Percentiles rank a stretch among this genome's conserved stretches.
These are phyloP conservation scores for Pleuronectes platessa DNA, from an alignment of 2,113 vertebrate genomes.

Conservation along the genomic window DNA sequence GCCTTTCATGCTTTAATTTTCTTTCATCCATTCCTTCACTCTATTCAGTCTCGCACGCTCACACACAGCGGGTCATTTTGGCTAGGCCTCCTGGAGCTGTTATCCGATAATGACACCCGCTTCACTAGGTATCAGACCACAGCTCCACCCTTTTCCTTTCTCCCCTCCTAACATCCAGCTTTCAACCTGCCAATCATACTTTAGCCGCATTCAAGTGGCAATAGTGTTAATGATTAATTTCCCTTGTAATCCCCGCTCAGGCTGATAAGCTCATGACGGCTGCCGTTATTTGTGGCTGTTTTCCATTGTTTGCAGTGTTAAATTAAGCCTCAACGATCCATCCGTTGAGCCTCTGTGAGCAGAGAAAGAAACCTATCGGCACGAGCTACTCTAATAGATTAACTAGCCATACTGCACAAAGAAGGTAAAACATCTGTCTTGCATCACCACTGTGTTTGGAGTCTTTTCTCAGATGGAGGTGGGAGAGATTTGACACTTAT, in stretches of 20 bases:
- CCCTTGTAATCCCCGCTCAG: conserved; percentile 79
- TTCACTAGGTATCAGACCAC: conserved; percentile 65
- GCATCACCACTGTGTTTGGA: conserved; percentile 24
- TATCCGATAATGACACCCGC: conserved; percentile 73
- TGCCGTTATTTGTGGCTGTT: conserved; percentile 73
- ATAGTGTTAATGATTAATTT: conserved; percentile 82
- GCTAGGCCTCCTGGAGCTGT: conserved; percentile 52
- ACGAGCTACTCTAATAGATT: conserved; percentile 62
- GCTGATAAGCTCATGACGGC: conserved; percentile 79
- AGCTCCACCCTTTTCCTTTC: conserved; percentile 58
- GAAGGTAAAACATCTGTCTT: conserved; percentile 51
- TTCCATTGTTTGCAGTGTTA: conserved; percentile 81
- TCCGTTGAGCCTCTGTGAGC: conserved; percentile 68
- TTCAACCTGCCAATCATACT: conserved; percentile 79
- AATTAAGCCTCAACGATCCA: conserved; percentile 76
- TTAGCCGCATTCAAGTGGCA: conserved; percentile 78
- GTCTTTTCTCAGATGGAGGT: conserved; percentile 8
- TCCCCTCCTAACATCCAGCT: conserved; percentile 43
- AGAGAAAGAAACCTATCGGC: conserved; percentile 57
- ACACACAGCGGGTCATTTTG: conserved; percentile 63
- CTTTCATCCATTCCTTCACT: conserved; percentile 38
- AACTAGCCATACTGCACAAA: conserved; percentile 60
- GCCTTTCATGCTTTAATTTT: conserved; percentile 39
- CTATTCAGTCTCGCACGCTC: conserved; percentile 19
- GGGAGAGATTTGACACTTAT: not conserved